phyloP scores from a whole-genome alignment of 2,797 vertebrate genomes.

The Sebastes iracundus region DNA sequence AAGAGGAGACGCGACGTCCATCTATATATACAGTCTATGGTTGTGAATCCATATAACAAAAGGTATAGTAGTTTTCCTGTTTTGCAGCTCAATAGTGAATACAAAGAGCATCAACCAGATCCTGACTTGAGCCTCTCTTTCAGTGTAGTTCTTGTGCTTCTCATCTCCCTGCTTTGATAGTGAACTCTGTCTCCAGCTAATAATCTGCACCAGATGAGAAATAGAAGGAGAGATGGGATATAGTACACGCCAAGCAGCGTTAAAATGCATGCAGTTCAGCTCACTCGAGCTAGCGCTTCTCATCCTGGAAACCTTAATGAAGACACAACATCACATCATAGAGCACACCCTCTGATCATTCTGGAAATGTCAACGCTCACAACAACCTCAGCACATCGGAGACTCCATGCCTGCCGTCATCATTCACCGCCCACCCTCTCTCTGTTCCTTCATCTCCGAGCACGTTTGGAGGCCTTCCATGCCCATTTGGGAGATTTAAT shows the following conservation, averaged over 20 bases:
- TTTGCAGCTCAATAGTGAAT: slow-evolving; percentile 16
- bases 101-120: slow-evolving; percentile 1
- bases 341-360: slow-evolving; percentile 13
- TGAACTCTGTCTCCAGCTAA: slow-evolving; percentile 32
- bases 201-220: slow-evolving; percentile 71
- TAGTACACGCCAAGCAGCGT: slow-evolving; percentile 2
- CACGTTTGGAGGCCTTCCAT: slow-evolving; percentile 52
- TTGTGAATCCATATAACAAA: background rate
- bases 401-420: slow-evolving; percentile 17
- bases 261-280: slow-evolving; percentile 6
- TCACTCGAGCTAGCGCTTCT: slow-evolving; percentile 5
- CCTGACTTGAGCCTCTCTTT: slow-evolving; percentile 7
- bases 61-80: background rate
- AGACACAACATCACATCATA: slow-evolving; percentile 5
- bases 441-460: slow-evolving; percentile 24
- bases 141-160: slow-evolving; percentile 3
- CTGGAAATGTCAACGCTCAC: slow-evolving; percentile 19
- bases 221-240: slow-evolving; percentile 23
- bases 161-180: slow-evolving; percentile 18
- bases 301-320: slow-evolving; percentile 35
- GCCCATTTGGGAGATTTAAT: slow-evolving; percentile 54
- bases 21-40: background rate
- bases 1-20: no score
- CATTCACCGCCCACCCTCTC: background rate
- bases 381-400: slow-evolving; percentile 17